These are phyloP conservation scores for Chromoteleia sp. DNA, from an alignment of 2,888 invertebrate species.

Conservation along the genomic window DNA sequence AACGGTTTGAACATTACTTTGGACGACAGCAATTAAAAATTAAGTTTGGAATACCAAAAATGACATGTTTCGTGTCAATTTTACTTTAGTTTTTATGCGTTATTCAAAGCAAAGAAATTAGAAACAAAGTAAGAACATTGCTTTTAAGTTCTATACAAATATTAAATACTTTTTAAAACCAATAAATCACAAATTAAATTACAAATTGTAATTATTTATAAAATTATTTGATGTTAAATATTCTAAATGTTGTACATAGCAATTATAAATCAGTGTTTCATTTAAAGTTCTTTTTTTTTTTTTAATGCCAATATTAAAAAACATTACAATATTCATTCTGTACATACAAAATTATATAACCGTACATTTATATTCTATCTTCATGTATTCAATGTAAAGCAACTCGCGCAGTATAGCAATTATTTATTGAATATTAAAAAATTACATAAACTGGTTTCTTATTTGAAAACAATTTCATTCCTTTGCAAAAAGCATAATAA, in stretches of 20 bases:
- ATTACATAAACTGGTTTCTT: neutral
- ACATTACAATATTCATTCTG: conserved; percentile 4
- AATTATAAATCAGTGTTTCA: neutral
- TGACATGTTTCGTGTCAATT: too few species aligned
- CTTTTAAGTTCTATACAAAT: too few species aligned
- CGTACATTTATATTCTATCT: conserved; percentile 12
- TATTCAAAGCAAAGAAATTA: too few species aligned
- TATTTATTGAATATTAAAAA: conserved; percentile 24
- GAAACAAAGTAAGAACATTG: too few species aligned
- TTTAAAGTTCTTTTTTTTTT: conserved; percentile 18
- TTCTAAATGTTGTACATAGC: neutral
- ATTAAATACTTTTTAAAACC: too few species aligned
- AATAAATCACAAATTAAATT: too few species aligned
- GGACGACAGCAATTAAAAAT: too few species aligned
- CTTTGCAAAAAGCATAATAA: too few species aligned
- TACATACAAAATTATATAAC: conserved; percentile 7
- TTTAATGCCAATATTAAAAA: conserved; percentile 15
- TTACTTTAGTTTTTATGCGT: too few species aligned
- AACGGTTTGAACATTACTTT: too few species aligned
- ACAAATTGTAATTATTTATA: neutral
- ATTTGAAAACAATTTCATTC: neutral
- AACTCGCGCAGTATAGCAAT: neutral
- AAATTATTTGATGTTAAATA: neutral
- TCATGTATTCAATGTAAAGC: neutral
- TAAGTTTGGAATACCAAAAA: too few species aligned